Evolutionary conservation across 2,888 invertebrate species (phyloP), one percentile per base, ranked within the genome.

Genomic region (Auanema sp.): DNA sequence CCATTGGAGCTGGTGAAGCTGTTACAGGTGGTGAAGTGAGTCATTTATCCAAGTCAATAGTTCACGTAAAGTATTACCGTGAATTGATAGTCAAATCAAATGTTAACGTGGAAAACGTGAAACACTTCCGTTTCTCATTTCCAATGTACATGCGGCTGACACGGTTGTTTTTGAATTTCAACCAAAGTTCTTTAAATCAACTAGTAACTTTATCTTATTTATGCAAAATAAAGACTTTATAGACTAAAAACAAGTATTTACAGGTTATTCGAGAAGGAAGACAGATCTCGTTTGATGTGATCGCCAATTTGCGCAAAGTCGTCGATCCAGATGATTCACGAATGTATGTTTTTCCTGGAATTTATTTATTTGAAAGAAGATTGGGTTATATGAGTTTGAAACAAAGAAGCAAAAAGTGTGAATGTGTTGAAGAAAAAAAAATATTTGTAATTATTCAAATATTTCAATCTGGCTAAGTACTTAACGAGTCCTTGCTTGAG

Each of bases 281-380:
- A n/a, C 81, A 81, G 64, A 81, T 81, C 54, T 81, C 80, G n/a
- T 81, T 81, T 56, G 81, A 81, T 64, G 78, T 81, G 47, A 81
- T 81, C 50, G 79, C 81, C 11, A 81, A 81, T 60, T 79, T 81
- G 47, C 58, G 77, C 16, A 79, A 81, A 54, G 66, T 81, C 16
- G 74, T 79, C 43, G 77, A 79, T 56, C 66, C 71, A 16, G 74
- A 72, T 42, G 76, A 76, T 61, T 60, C 60, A 12, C 66, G 69
- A 58, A 53, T 59, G 72, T 72, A 55, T 51, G 64, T 60, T 64
- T 44, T 12, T n/a, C 21, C 24, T n/a, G 33, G 33, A 33, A 33
- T 33, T 33, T 33, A 33, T 33, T 33, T 33, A 33, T 33, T 33
- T 3, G 33, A 33, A 33, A 33, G 33, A 8, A 33, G 33, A 33